Base-by-base conservation (phyloP, 2,797 vertebrate species). In the Podarcis siculus region DNA sequence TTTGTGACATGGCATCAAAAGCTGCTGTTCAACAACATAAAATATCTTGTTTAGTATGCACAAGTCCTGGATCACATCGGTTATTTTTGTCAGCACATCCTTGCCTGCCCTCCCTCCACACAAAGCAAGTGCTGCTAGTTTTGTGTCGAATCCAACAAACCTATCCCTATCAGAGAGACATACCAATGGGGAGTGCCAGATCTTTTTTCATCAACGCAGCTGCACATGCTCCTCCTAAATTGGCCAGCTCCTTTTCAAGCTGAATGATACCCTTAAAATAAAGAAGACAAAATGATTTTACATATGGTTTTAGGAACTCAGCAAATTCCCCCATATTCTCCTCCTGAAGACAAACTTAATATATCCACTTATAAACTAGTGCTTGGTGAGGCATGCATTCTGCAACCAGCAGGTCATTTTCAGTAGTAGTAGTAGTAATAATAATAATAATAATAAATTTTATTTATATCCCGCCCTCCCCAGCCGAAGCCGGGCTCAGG, bases 121-220 rank as follows among this genome's bases (percentile, higher is more conserved):
- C 32, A 69, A 69, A 75, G 21, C 30, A 30, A 21, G 32, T 8
- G 5, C 23, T 67, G 25, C 17, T 4, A 86, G 35, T 21, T 32
- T 19, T 66, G 7, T 25, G 25, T 15, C 49, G 17, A 80, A 49
- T 37, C 4, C 30, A 1, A 0, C 89, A 91, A 1, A 10, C 8
- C 2, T 37, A 25, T 42, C 7, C 81, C 58, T 35, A 77, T 77
- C 27, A 87, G 10, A 3, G 73, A 89, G 21, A 91, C 95, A 96
- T 97, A 99, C 99, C 99, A 96, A 99, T 97, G 42, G 98, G 98
- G 91, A 99, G 98, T 0, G 98, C 98, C 90, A 99, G 95, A 91
- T 99, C 99, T 94, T 99, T 99, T 95, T 99, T 99, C 99, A 99
- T 99, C 89, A 99, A 97, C 87, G 99, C 98, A 82, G 99, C 98